A percentile compares a stretch with the other conserved stretches of the same genome.
phyloP scores from a whole-genome alignment of 2,888 invertebrate genomes.

The Acanthosepion lycidas region DNA sequence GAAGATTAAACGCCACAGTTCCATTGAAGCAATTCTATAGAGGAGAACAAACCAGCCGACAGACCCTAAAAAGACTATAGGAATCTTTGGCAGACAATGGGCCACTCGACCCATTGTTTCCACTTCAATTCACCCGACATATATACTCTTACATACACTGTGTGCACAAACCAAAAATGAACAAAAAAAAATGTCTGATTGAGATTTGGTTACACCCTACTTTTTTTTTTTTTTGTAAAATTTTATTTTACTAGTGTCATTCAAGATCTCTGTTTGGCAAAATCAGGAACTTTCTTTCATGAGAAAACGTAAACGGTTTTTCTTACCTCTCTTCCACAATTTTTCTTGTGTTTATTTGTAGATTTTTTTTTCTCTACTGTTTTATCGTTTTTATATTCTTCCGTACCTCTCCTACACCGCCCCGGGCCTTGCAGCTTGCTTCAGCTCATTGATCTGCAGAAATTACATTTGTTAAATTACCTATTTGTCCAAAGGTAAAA shows the following conservation, averaged over 20 bases:
- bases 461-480: conserved; percentile 33
- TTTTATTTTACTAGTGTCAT: too few relatives aligned
- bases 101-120: conserved; percentile 33
- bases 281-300: neutral
- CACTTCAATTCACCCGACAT: neutral
- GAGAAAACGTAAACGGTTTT: too few relatives aligned
- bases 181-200: too few relatives aligned
- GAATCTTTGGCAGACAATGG: neutral
- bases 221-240: too few relatives aligned
- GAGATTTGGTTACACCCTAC: too few relatives aligned
- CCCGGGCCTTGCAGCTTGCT: neutral
- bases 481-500: conserved; percentile 33
- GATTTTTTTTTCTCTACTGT: neutral
- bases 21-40: neutral
- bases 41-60: neutral
- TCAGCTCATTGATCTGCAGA: neutral
- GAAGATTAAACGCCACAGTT: neutral
- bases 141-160: neutral
- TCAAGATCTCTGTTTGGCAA: neutral
- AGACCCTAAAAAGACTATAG: neutral
- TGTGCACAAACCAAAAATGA: neutral
- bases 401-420: neutral
- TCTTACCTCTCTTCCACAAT: neutral
- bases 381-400: neutral
- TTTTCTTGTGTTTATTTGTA: neutral